A percentile compares a stretch with the other conserved stretches of the same genome.
phyloP scores from a whole-genome alignment of 2,888 invertebrate species.

The Chorisops tibialis region DNA sequence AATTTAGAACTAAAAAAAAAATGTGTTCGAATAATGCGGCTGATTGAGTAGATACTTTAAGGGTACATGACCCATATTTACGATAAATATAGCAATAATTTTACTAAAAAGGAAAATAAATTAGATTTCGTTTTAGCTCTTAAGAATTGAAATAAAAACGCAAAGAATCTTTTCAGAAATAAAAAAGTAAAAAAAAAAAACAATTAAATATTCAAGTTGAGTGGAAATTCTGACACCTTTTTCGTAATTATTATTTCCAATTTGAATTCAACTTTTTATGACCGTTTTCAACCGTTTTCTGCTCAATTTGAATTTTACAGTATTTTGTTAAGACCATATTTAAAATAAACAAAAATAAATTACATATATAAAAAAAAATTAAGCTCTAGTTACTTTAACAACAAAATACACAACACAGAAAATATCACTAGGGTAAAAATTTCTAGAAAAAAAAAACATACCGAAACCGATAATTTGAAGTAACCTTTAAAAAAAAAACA shows the following conservation, averaged over 20 bases:
- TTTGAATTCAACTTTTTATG: too few relatives aligned
- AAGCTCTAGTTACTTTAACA: conserved; percentile 1
- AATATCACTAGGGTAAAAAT: conserved; percentile 25
- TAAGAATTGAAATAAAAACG: conserved; percentile 8
- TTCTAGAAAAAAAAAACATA: conserved; percentile 12
- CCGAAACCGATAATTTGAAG: conserved; percentile 6
- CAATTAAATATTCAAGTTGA: conserved; percentile 4
- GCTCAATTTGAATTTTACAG: conserved; percentile 10
- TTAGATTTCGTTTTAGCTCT: conserved; percentile 12
- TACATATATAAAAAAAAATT: not conserved
- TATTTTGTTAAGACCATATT: conserved; percentile 14
- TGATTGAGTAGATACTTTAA: conserved; percentile 12
- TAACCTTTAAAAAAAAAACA: not conserved
- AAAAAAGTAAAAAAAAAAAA: conserved; percentile 5
- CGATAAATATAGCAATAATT: conserved; percentile 23
- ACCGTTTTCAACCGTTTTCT: not conserved
- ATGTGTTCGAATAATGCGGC: not conserved
- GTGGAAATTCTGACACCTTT: not conserved
- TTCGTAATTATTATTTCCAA: too few relatives aligned
- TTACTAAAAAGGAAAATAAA: conserved; percentile 6
- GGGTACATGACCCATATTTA: not conserved
- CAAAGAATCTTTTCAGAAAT: not conserved
- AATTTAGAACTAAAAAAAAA: too few relatives aligned
- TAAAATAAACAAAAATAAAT: not conserved
- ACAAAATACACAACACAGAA: conserved; percentile 7